Base-by-base conservation (phyloP, 2,888 invertebrate genomes). In the Schrankia costaestrigalis region DNA sequence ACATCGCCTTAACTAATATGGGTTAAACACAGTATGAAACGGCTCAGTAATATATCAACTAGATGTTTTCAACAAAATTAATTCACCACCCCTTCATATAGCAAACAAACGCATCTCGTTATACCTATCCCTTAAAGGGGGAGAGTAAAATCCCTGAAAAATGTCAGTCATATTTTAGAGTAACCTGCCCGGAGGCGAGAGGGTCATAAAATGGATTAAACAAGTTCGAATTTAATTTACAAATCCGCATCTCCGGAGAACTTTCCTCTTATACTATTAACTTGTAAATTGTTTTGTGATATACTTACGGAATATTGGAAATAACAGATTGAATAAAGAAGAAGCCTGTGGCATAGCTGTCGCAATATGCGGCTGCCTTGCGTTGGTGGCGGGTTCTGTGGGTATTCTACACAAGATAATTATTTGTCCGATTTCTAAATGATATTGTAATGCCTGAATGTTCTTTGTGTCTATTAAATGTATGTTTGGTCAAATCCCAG, bases 81-180 rank as follows among this genome's bases (percentile, higher is more conserved):
- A 52, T 55, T 50, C 40, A 31, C 35, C 29, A 25, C 44, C 56
- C 54, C 48, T 50, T 30, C 31, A 31, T 13, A 38, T 29, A 5
- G 44, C 46, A 56, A 56, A 49, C 44, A 57, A 50, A 53, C 50
- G 27, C 46, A 50, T 53, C 50, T 50, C 47, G 56, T 63, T 62
- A 68, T 58, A 71, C 70, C 73, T 71, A 72, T 68, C 64, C 63
- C 58, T 56, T 53, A 40, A 36, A 36, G 46, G 39, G 38, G 37
- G 47, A 52, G 43, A 49, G 51, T 44, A 56, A 66, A 73, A 60
- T 65, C 75, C 63, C 63, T 78, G 78, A 79, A 74, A 77, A 76
- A 80, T 80, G 72, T 65, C 66, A 57, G 60, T 66, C 51, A 79
- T 80, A 78, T 77, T 72, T 80, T 67, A 81, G 57, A 41, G 47